phyloP scores from a whole-genome alignment of 2,113 vertebrate genomes.

The Hepsetus odoe region DNA sequence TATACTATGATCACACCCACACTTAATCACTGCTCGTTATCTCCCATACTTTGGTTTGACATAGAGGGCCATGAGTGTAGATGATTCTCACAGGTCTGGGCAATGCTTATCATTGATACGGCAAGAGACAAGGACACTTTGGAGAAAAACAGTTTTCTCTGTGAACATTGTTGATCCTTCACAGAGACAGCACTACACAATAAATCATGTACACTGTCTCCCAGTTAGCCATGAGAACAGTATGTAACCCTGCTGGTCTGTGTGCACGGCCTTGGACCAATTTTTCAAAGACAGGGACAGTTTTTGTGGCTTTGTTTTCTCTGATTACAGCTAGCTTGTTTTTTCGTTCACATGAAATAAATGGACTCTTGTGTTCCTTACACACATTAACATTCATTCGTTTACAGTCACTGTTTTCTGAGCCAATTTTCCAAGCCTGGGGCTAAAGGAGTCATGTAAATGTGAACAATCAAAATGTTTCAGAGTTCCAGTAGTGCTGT shows the following conservation, averaged over 20 bases:
- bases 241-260: neutral
- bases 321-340: neutral
- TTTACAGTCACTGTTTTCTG: too few species aligned
- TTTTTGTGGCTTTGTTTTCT: neutral
- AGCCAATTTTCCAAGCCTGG: too few species aligned
- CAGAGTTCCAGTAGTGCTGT: too few species aligned
- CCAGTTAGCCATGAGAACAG: conserved; percentile 4
- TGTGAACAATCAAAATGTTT: too few species aligned
- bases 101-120: neutral
- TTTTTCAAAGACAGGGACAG: neutral
- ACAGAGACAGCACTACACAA: neutral
- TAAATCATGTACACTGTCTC: neutral
- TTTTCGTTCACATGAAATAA: too few species aligned
- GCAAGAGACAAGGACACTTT: conserved; percentile 8
- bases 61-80: neutral
- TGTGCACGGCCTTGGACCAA: conserved; percentile 4
- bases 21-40: neutral
- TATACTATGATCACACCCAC: neutral
- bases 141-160: neutral
- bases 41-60: neutral
- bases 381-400: too few species aligned
- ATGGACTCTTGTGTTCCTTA: too few species aligned
- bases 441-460: too few species aligned
- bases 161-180: conserved; percentile 50
- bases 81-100: neutral